phyloP scores from a whole-genome alignment of 2,888 invertebrate species.

The Diarsia mendica region DNA sequence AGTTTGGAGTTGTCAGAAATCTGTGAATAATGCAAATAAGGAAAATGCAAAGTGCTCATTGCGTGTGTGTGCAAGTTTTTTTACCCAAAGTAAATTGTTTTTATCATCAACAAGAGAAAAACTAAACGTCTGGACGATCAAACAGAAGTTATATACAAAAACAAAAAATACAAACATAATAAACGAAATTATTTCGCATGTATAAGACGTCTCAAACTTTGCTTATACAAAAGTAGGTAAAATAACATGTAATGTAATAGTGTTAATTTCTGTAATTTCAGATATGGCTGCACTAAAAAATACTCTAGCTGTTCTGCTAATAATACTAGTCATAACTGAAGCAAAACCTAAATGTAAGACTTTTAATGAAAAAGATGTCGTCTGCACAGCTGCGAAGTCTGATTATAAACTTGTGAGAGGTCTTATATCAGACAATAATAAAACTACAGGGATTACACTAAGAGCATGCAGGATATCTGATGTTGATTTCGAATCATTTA shows the following conservation, averaged over 20 bases:
- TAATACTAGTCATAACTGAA: conserved; percentile 41
- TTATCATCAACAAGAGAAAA: neutral
- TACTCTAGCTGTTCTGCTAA: conserved; percentile 16
- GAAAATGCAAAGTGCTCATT: conserved; percentile 19
- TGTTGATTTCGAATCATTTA: conserved; percentile 67
- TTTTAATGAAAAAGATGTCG: conserved; percentile 45
- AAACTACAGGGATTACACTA: conserved; percentile 67
- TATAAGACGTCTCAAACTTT: neutral
- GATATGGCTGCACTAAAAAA: conserved; percentile 45
- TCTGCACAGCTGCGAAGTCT: conserved; percentile 63
- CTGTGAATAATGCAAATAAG: conserved; percentile 29
- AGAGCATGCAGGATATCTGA: conserved; percentile 70
- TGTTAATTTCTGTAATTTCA: conserved; percentile 47
- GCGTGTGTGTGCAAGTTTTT: neutral
- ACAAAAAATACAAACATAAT: no score
- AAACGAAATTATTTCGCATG: no score
- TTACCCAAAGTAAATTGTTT: neutral
- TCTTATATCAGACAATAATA: conserved; percentile 71
- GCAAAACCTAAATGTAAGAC: conserved; percentile 65
- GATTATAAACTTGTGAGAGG: conserved; percentile 71
- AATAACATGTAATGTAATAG: neutral
- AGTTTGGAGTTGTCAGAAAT: neutral
- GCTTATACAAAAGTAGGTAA: neutral
- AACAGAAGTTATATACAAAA: no score
- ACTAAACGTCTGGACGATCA: neutral